Base-by-base conservation (phyloP, 2,113 vertebrate species). In the Oryzias woworae region DNA sequence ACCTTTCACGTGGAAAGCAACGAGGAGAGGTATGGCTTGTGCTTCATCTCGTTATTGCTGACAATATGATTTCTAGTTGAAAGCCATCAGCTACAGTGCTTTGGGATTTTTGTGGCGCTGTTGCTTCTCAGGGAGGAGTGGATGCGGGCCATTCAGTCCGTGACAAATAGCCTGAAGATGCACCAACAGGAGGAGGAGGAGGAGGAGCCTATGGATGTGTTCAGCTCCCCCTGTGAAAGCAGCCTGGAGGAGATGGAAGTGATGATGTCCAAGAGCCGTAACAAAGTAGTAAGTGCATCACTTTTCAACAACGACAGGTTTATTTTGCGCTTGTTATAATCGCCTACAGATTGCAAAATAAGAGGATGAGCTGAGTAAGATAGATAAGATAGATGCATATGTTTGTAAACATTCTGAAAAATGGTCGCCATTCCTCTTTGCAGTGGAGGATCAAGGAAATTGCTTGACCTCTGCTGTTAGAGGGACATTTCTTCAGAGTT, bases 1-100 rank as follows among this genome's bases (percentile, higher is more conserved):
- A 96, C 95, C 3, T 96, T 96, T 83, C 94, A 96, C 0, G 95
- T 96, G n/a, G 95, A 96, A 54, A 93, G 83, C 24, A 93, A 92
- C 0, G 94, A 94, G 0, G 94, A 96, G 68, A 90, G 95, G 95
- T 92, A 49, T 65, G 84, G 31, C 31, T 36, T 7, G 10, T 7
- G 2, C 31, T 36, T 36, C 31, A 10, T 28, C 4, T 28, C 4
- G 26, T 28, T 28, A 5, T 20, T 28, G 4, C 26, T 28, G 26
- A 28, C 4, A 28, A 28, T 28, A 28, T 28, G 5, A 28, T 28
- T 28, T 28, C 26, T 28, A 5, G 26, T 20, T 20, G 20, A 28
- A 28, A 10, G 2, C 31, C 31, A 10, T 8, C 31, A 1, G 31
- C 31, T 36, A 8, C 31, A 36, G 31, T 8, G 7, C 7, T 36